phyloP scores from a whole-genome alignment of 2,888 invertebrate species.

The Mythimna loreyi region DNA sequence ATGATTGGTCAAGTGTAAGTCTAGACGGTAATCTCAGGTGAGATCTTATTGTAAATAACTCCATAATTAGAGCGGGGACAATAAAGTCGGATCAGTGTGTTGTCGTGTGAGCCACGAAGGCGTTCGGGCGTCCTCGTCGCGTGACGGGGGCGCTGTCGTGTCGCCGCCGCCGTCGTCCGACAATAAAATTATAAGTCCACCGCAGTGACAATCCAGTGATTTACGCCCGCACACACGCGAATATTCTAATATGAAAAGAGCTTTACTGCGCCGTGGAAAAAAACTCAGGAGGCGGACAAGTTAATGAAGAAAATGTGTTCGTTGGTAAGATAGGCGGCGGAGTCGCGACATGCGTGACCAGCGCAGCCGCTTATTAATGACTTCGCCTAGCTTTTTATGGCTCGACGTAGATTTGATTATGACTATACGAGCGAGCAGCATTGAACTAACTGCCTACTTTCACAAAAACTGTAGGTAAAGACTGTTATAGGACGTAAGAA shows the following conservation, averaged over 20 bases:
- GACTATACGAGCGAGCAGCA: constrained; percentile 57
- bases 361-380: constrained; percentile 71
- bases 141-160: constrained; percentile 85
- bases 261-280: constrained; percentile 81
- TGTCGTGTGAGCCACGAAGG: constrained; percentile 78
- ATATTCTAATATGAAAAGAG: constrained; percentile 87
- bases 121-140: constrained; percentile 73
- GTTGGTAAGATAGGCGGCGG: constrained; percentile 78
- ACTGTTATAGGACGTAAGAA: not conserved
- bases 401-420: constrained; percentile 62
- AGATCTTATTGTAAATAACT: constrained; percentile 85
- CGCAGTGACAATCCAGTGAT: constrained; percentile 91
- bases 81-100: constrained; percentile 84
- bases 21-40: constrained; percentile 86
- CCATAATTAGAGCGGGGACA: constrained; percentile 86
- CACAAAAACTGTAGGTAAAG: constrained; percentile 5
- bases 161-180: constrained; percentile 86
- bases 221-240: constrained; percentile 89
- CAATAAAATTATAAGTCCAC: constrained; percentile 91
- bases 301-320: constrained; percentile 87
- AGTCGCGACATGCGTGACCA: constrained; percentile 80
- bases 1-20: constrained; percentile 74
- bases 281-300: constrained; percentile 85
- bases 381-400: constrained; percentile 63
- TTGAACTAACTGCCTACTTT: constrained; percentile 28